phyloP scores from a whole-genome alignment of 1,140 invertebrate genomes.

The Drosophila lacteicornis region DNA sequence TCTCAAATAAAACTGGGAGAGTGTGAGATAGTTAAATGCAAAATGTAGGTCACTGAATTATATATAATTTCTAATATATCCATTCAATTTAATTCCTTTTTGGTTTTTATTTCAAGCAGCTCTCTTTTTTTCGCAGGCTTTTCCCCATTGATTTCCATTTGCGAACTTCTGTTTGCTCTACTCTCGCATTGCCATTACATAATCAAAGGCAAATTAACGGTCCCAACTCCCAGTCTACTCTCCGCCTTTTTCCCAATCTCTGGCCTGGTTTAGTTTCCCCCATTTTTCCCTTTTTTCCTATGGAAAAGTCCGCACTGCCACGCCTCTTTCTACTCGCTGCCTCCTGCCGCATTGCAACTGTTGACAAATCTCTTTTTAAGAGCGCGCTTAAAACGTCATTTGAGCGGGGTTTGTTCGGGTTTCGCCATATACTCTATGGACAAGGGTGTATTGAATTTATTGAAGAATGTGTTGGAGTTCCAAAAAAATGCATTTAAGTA shows the following conservation, averaged over 20 bases:
- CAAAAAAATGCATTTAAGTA: too few relatives aligned
- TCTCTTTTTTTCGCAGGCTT: neutral
- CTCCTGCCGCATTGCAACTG: conserved; percentile 74
- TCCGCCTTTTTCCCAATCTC: conserved; percentile 8
- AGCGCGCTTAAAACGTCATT: conserved; percentile 82
- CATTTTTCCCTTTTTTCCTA: conserved; percentile 1
- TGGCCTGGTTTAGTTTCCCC: conserved; percentile 28
- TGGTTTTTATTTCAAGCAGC: neutral
- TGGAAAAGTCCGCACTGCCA: conserved; percentile 14
- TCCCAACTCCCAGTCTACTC: conserved; percentile 43
- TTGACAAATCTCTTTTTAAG: conserved; percentile 84
- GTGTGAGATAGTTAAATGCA: neutral
- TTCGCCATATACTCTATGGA: neutral
- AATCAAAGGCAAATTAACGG: conserved; percentile 79
- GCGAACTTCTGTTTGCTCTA: conserved; percentile 37
- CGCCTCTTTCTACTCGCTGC: neutral
- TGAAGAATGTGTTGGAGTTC: too few relatives aligned
- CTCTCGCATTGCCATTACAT: conserved; percentile 63
- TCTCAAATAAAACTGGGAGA: too few relatives aligned
- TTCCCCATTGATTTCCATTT: conserved; percentile 35
- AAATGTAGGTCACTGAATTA: neutral
- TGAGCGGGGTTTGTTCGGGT: conserved; percentile 45
- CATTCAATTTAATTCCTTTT: neutral
- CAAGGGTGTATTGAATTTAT: neutral
- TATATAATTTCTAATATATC: neutral